Conservation (phyloP, 2,113 vertebrate species). For the Chaetura pelagica region DNA sequence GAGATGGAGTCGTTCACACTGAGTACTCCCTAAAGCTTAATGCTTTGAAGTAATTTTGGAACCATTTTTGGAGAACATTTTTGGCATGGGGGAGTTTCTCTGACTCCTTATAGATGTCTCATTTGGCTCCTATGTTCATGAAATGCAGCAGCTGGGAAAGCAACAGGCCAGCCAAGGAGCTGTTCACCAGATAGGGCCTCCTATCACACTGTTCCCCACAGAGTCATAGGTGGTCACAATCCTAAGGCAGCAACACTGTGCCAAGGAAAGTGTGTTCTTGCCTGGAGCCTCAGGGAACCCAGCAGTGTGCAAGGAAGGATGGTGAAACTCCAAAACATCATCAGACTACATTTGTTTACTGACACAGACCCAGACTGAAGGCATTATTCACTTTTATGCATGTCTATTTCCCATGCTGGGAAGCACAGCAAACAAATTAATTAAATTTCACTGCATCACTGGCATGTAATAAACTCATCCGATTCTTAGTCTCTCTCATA, state of each 20-base stretch:
- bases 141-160: background rate
- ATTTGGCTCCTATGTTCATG: background rate
- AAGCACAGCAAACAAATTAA: constrained; percentile 23
- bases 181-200: background rate
- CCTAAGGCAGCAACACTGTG: background rate
- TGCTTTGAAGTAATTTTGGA: background rate
- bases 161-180: background rate
- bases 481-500: background rate
- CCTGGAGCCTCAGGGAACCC: background rate
- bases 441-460: constrained; percentile 24
- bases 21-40: background rate
- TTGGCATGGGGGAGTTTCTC: background rate
- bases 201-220: background rate
- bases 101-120: background rate
- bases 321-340: background rate
- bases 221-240: background rate
- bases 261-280: background rate
- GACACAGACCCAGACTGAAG: background rate
- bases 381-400: background rate
- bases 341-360: background rate
- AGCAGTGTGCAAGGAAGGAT: background rate
- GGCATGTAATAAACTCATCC: constrained; percentile 10
- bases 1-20: background rate
- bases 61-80: background rate
- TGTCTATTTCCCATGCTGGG: background rate